Evolutionary conservation across 2,797 vertebrate species (phyloP).

Genomic region (Dendrocincla tyrannina): DNA sequence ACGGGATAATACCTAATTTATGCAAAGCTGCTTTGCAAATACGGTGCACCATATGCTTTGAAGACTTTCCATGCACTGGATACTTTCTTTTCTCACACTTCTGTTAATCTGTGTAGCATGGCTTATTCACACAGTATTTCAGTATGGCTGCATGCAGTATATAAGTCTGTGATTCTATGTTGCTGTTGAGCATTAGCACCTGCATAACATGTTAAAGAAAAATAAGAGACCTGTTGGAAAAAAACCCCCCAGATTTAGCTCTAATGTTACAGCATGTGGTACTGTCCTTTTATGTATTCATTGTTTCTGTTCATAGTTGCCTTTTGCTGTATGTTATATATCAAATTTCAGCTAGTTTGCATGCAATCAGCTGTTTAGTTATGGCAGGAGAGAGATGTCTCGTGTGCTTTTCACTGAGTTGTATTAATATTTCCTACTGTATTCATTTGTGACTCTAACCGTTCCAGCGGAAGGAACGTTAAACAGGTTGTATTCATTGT

Average conservation of each 20-base stretch:
- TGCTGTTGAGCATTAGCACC: slow-evolving; percentile 15
- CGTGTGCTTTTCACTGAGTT: slow-evolving; percentile 40
- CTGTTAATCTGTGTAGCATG: neutral
- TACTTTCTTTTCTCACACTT: neutral
- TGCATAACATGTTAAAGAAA: neutral
- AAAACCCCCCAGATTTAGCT: neutral
- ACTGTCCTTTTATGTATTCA: neutral
- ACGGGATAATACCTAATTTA: neutral
- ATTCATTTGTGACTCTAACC: neutral
- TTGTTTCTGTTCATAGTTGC: neutral
- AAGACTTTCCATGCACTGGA: slow-evolving; percentile 38
- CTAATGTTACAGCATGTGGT: neutral
- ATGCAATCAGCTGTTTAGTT: slow-evolving; percentile 57
- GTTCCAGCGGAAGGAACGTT: neutral
- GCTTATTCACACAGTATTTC: neutral
- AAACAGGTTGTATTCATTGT: neutral
- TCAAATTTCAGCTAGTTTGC: slow-evolving; percentile 39
- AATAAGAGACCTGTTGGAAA: neutral
- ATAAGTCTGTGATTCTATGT: slow-evolving; percentile 15
- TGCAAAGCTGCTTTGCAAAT: slow-evolving; percentile 33
- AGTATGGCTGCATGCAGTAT: slow-evolving; percentile 60
- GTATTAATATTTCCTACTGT: slow-evolving; percentile 24
- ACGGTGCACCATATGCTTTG: slow-evolving; percentile 1
- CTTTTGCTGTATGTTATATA: neutral
- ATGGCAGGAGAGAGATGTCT: slow-evolving; percentile 37